phyloP scores from a whole-genome alignment of 2,113 vertebrate species.

The Neogobius melanostomus region DNA sequence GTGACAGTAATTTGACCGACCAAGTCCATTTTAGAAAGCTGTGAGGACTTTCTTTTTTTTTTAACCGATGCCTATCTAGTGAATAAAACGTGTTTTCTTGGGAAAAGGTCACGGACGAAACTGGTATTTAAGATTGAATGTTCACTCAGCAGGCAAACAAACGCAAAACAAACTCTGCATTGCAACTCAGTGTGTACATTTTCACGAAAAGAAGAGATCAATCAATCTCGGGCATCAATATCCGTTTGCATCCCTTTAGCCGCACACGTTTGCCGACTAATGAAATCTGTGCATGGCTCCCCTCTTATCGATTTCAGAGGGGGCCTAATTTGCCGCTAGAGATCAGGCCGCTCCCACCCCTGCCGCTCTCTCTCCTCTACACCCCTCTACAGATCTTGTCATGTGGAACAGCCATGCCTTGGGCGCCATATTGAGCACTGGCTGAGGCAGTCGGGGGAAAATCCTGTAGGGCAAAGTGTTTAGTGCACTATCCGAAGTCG shows the following conservation, averaged over 20 bases:
- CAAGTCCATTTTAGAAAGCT: constrained; percentile 43
- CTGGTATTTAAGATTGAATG: constrained; percentile 57
- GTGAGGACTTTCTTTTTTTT: constrained; percentile 24
- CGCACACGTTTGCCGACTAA: constrained; percentile 77
- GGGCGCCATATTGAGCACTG: constrained; percentile 67
- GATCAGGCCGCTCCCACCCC: constrained; percentile 63
- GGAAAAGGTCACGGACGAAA: constrained; percentile 55
- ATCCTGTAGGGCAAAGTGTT: constrained; percentile 68
- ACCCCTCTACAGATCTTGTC: constrained; percentile 27
- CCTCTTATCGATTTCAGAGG: constrained; percentile 79
- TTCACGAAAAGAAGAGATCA: constrained; percentile 84
- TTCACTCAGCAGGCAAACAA: constrained; percentile 52
- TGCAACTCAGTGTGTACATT: constrained; percentile 69
- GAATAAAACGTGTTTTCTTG: constrained; percentile 44
- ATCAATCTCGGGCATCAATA: constrained; percentile 86
- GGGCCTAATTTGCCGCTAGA: constrained; percentile 81
- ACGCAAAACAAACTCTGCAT: constrained; percentile 74
- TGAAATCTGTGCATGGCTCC: constrained; percentile 78
- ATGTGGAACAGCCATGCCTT: constrained; percentile 59
- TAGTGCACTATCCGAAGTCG: constrained; percentile 70
- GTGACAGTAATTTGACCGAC: constrained; percentile 46
- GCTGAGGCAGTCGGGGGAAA: constrained; percentile 59
- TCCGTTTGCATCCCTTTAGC: constrained; percentile 86
- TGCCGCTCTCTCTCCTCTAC: constrained; percentile 32
- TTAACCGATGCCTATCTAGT: constrained; percentile 37